phyloP scores from a whole-genome alignment of 2,888 invertebrate species.

The Caenorhabditis auriculariae region DNA sequence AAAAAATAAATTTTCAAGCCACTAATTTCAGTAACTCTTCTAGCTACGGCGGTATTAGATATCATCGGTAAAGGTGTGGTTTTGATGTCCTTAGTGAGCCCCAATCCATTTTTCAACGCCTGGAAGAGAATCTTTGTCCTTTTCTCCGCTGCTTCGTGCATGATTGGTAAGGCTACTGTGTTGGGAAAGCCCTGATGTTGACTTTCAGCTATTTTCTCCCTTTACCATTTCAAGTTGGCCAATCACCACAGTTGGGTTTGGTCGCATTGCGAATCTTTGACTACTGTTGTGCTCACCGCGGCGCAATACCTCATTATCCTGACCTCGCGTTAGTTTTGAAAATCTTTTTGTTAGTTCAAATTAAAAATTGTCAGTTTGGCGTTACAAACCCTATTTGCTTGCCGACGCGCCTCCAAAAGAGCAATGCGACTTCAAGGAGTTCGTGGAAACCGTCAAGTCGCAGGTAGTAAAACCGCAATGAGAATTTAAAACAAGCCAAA shows the following conservation, averaged over 20 bases:
- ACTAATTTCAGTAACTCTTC: too few relatives aligned
- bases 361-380: slow-evolving; percentile 5
- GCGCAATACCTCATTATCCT: slow-evolving; percentile 9
- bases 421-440: background rate
- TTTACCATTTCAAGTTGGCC: background rate
- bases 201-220: background rate
- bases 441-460: background rate
- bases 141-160: slow-evolving; percentile 3
- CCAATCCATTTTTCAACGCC: background rate
- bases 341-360: too few relatives aligned
- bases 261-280: slow-evolving; percentile 11
- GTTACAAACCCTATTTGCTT: slow-evolving; percentile 16
- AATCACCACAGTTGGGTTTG: slow-evolving; percentile 9
- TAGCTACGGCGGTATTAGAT: too few relatives aligned
- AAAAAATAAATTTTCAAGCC: too few relatives aligned
- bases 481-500: too few relatives aligned
- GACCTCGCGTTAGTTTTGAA: slow-evolving; percentile 9
- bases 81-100: too few relatives aligned
- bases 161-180: too few relatives aligned
- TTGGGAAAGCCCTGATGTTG: too few relatives aligned
- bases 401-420: slow-evolving; percentile 14
- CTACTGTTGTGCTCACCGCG: slow-evolving; percentile 5
- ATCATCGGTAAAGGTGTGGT: too few relatives aligned
- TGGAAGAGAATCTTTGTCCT: slow-evolving; percentile 4
- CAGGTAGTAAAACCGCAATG: background rate